Evolutionary conservation across 2,797 vertebrate genomes (phyloP).

Genomic region (Pogonophryne albipinna): DNA sequence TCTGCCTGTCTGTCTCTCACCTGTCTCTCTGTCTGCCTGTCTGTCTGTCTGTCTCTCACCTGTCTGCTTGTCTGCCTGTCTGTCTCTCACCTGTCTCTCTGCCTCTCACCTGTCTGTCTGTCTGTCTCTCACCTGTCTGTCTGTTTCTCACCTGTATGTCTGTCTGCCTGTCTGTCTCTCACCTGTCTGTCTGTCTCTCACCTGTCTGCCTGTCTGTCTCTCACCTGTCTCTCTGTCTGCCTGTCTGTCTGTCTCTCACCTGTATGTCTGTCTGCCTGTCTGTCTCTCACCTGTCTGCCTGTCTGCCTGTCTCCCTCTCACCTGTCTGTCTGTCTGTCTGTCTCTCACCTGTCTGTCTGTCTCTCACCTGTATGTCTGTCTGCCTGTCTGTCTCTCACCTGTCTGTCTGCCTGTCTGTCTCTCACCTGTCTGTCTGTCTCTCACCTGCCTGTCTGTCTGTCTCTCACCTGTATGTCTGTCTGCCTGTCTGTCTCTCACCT

Average conservation of each 20-base stretch:
- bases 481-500: not conserved
- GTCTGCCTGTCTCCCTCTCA: too few relatives aligned
- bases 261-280: slow-evolving; percentile 5
- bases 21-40: not conserved
- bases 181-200: not conserved
- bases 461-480: not conserved
- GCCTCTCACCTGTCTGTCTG: too few relatives aligned
- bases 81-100: too few relatives aligned
- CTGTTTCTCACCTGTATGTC: not conserved
- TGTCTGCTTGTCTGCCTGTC: too few relatives aligned
- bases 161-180: not conserved
- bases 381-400: too few relatives aligned
- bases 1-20: not conserved
- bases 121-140: not conserved
- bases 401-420: too few relatives aligned
- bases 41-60: too few relatives aligned
- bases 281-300: not conserved
- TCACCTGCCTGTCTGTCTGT: too few relatives aligned
- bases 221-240: not conserved
- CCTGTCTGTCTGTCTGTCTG: not conserved
- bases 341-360: too few relatives aligned
- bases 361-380: too few relatives aligned
- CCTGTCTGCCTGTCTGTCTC: not conserved
- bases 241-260: not conserved
- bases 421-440: too few relatives aligned